Conservation (phyloP, 2,888 invertebrate genomes). For the Phytoseiulus persimilis region DNA sequence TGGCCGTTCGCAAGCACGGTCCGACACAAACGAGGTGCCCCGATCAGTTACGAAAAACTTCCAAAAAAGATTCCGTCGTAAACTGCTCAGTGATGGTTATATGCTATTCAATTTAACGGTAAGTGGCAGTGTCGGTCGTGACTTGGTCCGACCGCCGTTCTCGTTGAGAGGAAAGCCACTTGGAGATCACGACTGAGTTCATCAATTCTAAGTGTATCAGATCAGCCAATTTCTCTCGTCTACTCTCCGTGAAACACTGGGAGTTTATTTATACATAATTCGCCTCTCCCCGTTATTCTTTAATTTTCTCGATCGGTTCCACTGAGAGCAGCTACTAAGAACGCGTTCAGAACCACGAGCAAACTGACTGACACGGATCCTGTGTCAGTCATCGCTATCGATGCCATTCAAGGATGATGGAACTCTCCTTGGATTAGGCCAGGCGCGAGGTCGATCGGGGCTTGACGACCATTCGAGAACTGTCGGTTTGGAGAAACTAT, state of each 20-base stretch:
- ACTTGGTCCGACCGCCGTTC: neutral
- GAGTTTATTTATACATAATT: neutral
- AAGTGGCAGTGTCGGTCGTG: conserved; percentile 5
- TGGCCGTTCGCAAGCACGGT: too few species aligned
- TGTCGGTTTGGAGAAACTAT: too few species aligned
- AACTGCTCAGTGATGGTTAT: neutral
- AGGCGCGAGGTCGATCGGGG: too few species aligned
- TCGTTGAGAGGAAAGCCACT: neutral
- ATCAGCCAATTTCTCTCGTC: neutral
- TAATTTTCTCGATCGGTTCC: neutral
- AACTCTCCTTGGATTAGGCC: too few species aligned
- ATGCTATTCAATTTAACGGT: neutral
- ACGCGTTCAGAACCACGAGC: too few species aligned
- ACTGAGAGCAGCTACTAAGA: neutral
- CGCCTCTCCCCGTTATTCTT: neutral
- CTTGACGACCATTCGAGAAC: too few species aligned
- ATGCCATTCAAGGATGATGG: too few species aligned
- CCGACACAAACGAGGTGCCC: neutral
- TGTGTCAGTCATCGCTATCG: too few species aligned
- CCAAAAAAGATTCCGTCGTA: neutral
- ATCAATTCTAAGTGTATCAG: neutral
- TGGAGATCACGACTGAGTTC: neutral
- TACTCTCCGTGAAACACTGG: neutral
- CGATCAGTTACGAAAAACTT: neutral
- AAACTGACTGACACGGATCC: too few species aligned